Percentiles rank a stretch among this genome's conserved stretches.
These are phyloP conservation scores for Platalea minor DNA, from an alignment of 2,797 vertebrate genomes.

Conservation along the genomic window DNA sequence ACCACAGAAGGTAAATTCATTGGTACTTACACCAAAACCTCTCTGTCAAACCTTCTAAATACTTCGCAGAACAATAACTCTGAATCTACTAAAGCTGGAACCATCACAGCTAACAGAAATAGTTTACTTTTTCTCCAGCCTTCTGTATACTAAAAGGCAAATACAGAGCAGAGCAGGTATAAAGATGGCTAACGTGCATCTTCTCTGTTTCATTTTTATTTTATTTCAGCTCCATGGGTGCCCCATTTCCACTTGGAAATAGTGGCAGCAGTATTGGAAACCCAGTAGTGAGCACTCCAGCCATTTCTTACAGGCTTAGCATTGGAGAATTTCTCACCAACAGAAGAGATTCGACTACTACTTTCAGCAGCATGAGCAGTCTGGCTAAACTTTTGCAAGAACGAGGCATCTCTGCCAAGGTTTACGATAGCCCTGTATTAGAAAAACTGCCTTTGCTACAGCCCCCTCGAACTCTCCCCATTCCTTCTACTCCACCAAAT, in stretches of 20 bases:
- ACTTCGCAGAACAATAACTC: neutral
- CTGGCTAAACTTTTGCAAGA: conserved; percentile 90
- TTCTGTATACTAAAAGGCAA: neutral
- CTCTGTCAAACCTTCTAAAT: neutral
- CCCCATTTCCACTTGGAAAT: conserved; percentile 68
- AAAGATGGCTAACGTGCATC: neutral
- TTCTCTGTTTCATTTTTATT: neutral
- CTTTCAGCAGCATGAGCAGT: conserved; percentile 73
- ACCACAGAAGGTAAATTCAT: neutral
- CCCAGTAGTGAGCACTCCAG: conserved; percentile 80
- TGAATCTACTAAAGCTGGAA: neutral
- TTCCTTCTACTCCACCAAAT: conserved; percentile 88
- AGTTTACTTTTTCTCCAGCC: neutral
- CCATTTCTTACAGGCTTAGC: conserved; percentile 84
- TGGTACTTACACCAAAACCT: neutral
- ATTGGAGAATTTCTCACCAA: conserved; percentile 85
- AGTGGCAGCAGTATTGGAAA: conserved; percentile 81
- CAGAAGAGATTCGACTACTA: conserved; percentile 75
- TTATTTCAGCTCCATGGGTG: conserved; percentile 71
- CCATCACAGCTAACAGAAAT: neutral
- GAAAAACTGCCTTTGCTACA: conserved; percentile 61
- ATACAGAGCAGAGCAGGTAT: neutral
- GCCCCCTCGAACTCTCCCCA: conserved; percentile 50
- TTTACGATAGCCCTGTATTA: conserved; percentile 68
- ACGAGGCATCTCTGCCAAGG: conserved; percentile 92